Conservation (phyloP, 2,888 invertebrate species). For the Creontiades dilutus region DNA sequence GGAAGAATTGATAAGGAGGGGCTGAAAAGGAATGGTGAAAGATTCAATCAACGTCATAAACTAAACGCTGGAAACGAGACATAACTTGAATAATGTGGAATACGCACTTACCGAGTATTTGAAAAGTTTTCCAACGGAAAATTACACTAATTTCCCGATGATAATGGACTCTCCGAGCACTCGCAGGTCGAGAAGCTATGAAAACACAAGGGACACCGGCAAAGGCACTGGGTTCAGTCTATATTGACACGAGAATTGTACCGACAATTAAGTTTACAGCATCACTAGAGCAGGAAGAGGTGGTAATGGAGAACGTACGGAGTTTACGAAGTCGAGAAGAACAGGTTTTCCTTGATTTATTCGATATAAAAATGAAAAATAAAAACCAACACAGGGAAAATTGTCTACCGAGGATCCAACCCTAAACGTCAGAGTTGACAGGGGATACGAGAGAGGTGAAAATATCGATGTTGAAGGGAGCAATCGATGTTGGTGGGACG, state of each 20-base stretch:
- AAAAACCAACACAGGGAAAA: constrained; percentile 70
- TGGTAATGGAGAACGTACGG: constrained; percentile 41
- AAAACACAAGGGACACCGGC: constrained; percentile 71
- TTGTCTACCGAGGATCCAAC: constrained; percentile 70
- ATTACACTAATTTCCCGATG: constrained; percentile 36
- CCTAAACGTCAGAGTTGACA: constrained; percentile 71
- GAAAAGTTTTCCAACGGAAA: constrained; percentile 24
- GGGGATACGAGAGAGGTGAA: constrained; percentile 66
- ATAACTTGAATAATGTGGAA: neutral
- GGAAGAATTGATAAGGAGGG: constrained; percentile 61
- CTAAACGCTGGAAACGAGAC: neutral
- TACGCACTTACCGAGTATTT: constrained; percentile 52
- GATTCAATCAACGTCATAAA: neutral
- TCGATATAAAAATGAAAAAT: constrained; percentile 69
- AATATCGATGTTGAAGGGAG: constrained; percentile 63
- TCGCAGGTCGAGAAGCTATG: constrained; percentile 61
- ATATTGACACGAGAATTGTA: constrained; percentile 71
- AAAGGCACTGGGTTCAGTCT: constrained; percentile 71
- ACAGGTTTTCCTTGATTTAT: constrained; percentile 33
- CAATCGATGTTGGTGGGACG: constrained; percentile 27
- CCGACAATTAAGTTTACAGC: constrained; percentile 67
- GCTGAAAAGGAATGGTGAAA: constrained; percentile 15
- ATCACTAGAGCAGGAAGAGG: constrained; percentile 63
- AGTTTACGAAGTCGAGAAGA: constrained; percentile 10
- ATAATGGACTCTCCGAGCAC: constrained; percentile 53